A percentile compares a stretch with the other conserved stretches of the same genome.
Conservation (phyloP, 2,113 vertebrate species). For the Glaucidium brasilianum region DNA sequence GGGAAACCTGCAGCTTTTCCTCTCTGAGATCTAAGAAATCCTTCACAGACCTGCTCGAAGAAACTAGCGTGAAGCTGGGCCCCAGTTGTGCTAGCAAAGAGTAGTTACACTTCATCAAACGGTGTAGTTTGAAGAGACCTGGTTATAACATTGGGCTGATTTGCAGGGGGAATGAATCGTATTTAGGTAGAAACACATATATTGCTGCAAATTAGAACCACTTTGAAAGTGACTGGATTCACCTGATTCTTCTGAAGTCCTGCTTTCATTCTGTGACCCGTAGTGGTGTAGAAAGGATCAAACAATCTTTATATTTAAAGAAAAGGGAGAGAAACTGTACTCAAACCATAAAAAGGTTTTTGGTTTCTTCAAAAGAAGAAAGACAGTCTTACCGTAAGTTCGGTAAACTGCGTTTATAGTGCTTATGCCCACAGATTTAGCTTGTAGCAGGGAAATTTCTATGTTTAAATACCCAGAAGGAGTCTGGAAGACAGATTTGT, state of each 20-base stretch:
- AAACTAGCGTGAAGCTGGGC: neutral
- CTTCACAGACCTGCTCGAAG: neutral
- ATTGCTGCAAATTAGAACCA: neutral
- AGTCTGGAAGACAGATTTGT: slow-evolving; percentile 60
- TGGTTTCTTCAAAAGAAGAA: neutral
- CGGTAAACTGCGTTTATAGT: neutral
- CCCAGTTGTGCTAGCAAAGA: neutral
- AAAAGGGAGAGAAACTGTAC: neutral
- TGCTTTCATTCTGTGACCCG: neutral
- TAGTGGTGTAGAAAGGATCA: neutral
- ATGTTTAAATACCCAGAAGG: slow-evolving; percentile 39
- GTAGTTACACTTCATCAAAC: neutral
- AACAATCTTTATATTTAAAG: neutral
- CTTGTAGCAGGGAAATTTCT: neutral
- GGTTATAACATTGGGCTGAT: neutral
- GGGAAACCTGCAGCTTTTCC: neutral
- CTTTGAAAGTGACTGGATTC: neutral
- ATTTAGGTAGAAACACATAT: neutral
- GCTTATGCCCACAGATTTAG: neutral
- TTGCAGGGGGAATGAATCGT: neutral
- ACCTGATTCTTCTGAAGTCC: neutral
- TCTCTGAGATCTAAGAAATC: neutral
- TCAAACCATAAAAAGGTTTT: neutral
- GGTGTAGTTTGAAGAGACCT: neutral
- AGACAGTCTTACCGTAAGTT: neutral